Evolutionary conservation across 2,113 vertebrate species (phyloP).

Genomic region (Panthera uncia): DNA sequence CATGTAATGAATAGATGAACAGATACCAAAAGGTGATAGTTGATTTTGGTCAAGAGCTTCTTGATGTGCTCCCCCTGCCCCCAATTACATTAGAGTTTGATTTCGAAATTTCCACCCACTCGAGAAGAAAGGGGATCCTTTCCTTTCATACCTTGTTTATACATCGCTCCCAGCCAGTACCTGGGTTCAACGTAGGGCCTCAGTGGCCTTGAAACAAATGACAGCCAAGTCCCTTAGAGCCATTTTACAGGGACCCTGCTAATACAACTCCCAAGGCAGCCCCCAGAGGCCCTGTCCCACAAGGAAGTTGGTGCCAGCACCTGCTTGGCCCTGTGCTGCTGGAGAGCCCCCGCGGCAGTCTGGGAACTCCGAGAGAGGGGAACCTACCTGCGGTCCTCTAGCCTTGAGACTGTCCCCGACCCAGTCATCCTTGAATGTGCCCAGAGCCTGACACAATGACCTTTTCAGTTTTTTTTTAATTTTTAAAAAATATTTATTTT

Average conservation of each 20-base stretch:
- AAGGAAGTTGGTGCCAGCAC: neutral
- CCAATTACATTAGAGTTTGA: neutral
- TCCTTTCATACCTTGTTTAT: neutral
- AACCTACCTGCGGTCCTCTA: neutral
- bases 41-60: neutral
- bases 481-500: no score
- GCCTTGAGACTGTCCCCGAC: neutral
- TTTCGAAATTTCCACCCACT: neutral
- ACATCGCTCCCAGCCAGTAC: neutral
- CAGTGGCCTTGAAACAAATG: neutral
- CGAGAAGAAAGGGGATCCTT: neutral
- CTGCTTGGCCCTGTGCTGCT: neutral
- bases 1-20: neutral
- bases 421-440: neutral
- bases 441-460: neutral
- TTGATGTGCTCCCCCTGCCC: rapidly evolving
- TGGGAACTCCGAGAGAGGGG: neutral
- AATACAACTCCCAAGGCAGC: neutral
- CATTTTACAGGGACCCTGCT: neutral
- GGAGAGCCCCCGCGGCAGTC: neutral
- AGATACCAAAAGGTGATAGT: neutral
- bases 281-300: rapidly evolving
- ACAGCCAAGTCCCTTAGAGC: neutral
- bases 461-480: neutral
- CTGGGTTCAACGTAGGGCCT: neutral